Percentiles rank a stretch among this genome's conserved stretches.
Evolutionary conservation across 1,140 invertebrate species (phyloP).

Genomic region (Drosophila rufa): DNA sequence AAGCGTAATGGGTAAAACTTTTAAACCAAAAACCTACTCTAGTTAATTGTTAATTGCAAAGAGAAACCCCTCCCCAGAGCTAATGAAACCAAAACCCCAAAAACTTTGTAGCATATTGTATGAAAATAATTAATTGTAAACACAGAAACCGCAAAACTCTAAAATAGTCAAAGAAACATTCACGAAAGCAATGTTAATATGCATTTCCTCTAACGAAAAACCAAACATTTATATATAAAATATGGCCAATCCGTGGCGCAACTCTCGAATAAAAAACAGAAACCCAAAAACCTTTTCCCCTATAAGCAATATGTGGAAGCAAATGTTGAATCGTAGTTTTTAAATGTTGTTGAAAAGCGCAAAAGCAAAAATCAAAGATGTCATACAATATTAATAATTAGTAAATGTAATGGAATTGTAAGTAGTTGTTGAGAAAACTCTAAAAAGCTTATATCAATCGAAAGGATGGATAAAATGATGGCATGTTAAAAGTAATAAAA

Average conservation of each 20-base stretch:
- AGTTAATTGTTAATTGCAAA: conserved; percentile 33
- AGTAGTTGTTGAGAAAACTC: conserved; percentile 61
- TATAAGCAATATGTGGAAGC: conserved; percentile 65
- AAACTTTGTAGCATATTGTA: conserved; percentile 46
- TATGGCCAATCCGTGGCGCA: conserved; percentile 34
- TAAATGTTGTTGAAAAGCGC: conserved; percentile 63
- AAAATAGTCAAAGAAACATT: conserved; percentile 29
- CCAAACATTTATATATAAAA: conserved; percentile 5
- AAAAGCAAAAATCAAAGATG: conserved; percentile 59
- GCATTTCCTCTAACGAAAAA: conserved; percentile 55
- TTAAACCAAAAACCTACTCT: conserved; percentile 48
- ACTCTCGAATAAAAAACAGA: conserved; percentile 20
- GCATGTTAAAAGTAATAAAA: conserved; percentile 41
- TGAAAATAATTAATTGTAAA: conserved; percentile 35
- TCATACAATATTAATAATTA: conserved; percentile 56
- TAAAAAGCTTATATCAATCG: conserved; percentile 57
- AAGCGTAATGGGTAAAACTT: conserved; percentile 60
- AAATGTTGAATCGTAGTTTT: conserved; percentile 63
- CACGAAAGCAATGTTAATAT: conserved; percentile 60
- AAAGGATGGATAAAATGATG: not conserved
- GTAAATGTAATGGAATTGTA: conserved; percentile 55
- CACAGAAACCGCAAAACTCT: not conserved
- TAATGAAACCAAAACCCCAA: conserved; percentile 10
- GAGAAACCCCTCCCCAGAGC: conserved; percentile 13
- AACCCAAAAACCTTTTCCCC: conserved; percentile 18